A percentile compares a stretch with the other conserved stretches of the same genome.
These are phyloP conservation scores for Dexiosoma caninum DNA, from an alignment of 2,888 invertebrate genomes.

Conservation along the genomic window DNA sequence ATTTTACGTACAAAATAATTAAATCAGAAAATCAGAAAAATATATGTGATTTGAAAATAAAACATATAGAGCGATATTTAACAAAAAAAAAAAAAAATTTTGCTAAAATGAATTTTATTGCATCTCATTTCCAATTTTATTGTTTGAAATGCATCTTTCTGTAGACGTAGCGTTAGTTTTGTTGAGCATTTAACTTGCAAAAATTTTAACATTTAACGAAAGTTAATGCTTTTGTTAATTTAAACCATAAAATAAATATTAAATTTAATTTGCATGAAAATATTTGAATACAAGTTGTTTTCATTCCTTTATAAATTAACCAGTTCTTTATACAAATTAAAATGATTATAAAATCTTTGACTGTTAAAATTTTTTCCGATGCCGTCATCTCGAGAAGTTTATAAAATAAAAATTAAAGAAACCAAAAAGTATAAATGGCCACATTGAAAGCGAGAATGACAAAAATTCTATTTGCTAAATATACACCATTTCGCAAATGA, in stretches of 20 bases:
- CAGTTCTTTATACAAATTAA: constrained; percentile 63
- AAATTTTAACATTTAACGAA: constrained; percentile 36
- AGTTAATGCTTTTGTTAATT: constrained; percentile 22
- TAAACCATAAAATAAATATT: constrained; percentile 31
- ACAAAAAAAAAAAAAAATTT: no score
- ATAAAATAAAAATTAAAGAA: constrained; percentile 36
- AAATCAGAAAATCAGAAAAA: no score
- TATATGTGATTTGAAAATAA: no score
- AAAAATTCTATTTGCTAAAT: not conserved
- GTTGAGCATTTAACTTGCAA: not conserved
- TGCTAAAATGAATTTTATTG: no score
- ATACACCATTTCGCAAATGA: constrained; percentile 17
- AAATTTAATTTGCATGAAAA: constrained; percentile 62
- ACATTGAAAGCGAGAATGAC: constrained; percentile 12
- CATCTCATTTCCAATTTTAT: not conserved
- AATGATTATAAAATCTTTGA: constrained; percentile 49
- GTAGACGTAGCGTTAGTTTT: not conserved
- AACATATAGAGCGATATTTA: no score
- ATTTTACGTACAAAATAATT: no score
- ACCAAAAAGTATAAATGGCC: constrained; percentile 42
- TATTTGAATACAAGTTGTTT: constrained; percentile 45
- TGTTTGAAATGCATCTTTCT: not conserved
- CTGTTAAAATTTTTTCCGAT: constrained; percentile 56
- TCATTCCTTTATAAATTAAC: constrained; percentile 40
- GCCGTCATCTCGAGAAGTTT: constrained; percentile 53